Evolutionary conservation across 2,113 vertebrate genomes (phyloP).

Genomic region (Antigone vipio): DNA sequence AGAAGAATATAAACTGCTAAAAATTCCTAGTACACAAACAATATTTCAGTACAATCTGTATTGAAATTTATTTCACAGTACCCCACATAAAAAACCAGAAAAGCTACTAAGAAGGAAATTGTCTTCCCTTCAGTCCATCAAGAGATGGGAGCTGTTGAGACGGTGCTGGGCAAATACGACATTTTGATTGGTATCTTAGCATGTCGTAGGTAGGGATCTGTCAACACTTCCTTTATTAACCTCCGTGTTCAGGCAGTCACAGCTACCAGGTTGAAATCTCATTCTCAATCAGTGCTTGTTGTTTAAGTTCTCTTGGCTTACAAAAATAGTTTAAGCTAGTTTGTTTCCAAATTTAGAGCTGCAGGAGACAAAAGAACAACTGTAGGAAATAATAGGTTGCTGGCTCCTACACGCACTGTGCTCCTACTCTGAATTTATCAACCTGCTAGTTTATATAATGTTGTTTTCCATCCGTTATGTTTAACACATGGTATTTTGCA

Average conservation of each 20-base stretch:
- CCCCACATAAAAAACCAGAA: background rate
- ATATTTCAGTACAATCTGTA: background rate
- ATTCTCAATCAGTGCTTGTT: background rate
- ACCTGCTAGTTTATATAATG: background rate
- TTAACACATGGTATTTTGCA: background rate
- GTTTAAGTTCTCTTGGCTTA: background rate
- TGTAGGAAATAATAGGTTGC: background rate
- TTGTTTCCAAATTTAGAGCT: background rate
- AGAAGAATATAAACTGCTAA: background rate
- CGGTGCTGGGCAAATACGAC: background rate
- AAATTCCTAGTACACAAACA: background rate
- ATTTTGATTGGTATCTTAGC: background rate
- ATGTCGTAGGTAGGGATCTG: background rate
- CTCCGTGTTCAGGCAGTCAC: background rate
- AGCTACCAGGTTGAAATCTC: background rate
- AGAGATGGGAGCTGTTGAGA: background rate
- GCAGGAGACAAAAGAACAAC: background rate
- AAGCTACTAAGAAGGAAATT: background rate
- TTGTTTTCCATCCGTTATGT: background rate
- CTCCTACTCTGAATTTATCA: background rate
- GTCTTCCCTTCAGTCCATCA: background rate
- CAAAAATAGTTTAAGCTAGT: background rate
- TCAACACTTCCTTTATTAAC: background rate
- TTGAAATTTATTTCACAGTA: background rate
- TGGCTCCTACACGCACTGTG: background rate